Evolutionary conservation across 1,140 invertebrate genomes (phyloP).

Genomic region (Hesperophylax magnus): DNA sequence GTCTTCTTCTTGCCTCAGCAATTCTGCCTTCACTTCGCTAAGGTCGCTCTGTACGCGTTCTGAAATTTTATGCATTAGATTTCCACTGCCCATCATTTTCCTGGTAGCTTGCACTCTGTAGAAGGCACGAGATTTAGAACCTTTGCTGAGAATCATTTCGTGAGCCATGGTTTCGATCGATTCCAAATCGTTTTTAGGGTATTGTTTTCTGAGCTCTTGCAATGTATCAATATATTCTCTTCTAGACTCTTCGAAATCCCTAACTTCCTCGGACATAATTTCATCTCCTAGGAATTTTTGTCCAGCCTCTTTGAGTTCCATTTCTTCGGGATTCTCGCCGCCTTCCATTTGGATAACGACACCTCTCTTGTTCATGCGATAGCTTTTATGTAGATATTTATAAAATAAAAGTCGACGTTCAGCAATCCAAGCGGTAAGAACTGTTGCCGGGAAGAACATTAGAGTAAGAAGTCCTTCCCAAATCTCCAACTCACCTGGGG

Average conservation of each 20-base stretch:
- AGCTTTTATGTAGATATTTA: constrained; percentile 93
- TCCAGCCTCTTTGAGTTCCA: constrained; percentile 74
- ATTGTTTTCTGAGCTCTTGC: constrained; percentile 88
- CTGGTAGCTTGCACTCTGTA: constrained; percentile 97
- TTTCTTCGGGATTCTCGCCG: constrained; percentile 80
- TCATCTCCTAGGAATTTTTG: constrained; percentile 69
- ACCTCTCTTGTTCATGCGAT: constrained; percentile 91
- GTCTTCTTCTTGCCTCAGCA: constrained; percentile 75
- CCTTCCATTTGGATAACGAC: constrained; percentile 92
- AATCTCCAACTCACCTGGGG: constrained; percentile 89
- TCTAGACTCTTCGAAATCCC: constrained; percentile 94
- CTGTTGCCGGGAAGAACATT: constrained; percentile 96
- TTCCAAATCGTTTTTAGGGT: constrained; percentile 88
- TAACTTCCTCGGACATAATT: constrained; percentile 81
- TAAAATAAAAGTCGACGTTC: constrained; percentile 91
- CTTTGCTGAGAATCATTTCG: constrained; percentile 92
- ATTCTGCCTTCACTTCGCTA: constrained; percentile 82
- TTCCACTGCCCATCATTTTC: constrained; percentile 95
- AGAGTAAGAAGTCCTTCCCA: constrained; percentile 98
- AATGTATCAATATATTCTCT: constrained; percentile 94
- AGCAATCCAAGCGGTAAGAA: constrained; percentile 97
- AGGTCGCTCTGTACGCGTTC: constrained; percentile 87
- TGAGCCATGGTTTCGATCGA: constrained; percentile 95
- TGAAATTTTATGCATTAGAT: constrained; percentile 90
- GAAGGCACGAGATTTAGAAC: constrained; percentile 96